Conservation (phyloP, 2,888 invertebrate genomes). For the Agrotis exclamationis region DNA sequence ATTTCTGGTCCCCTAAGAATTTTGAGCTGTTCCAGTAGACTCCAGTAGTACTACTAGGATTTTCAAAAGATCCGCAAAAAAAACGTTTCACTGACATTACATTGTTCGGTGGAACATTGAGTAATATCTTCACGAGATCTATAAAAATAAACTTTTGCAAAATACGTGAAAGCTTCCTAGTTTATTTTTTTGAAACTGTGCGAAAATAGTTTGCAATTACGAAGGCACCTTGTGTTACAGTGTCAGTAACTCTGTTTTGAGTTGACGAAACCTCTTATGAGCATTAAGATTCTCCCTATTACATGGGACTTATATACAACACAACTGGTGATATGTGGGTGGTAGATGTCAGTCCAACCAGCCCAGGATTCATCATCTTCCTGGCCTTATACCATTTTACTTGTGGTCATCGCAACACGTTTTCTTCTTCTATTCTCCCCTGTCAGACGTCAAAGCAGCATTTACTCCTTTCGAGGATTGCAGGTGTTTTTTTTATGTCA, state of each 20-base stretch:
- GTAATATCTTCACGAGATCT: conserved; percentile 46
- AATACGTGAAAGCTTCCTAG: conserved; percentile 39
- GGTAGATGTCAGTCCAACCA: no score
- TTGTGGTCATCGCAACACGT: no score
- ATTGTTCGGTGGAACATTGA: conserved; percentile 53
- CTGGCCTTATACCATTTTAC: no score
- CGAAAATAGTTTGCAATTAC: conserved; percentile 46
- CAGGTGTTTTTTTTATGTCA: no score
- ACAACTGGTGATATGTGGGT: no score
- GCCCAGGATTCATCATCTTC: no score
- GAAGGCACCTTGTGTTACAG: conserved; percentile 56
- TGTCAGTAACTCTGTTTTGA: conserved; percentile 68
- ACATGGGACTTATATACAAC: neutral
- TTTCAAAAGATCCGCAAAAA: conserved; percentile 12
- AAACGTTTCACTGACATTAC: no score
- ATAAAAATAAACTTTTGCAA: conserved; percentile 56
- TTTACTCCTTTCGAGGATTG: no score
- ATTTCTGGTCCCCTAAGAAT: neutral
- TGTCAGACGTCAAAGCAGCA: no score
- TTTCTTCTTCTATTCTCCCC: no score
- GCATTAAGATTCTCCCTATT: neutral
- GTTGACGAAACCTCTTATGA: conserved; percentile 73
- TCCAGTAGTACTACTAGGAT: no score
- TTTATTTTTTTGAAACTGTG: conserved; percentile 34
- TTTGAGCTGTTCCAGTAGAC: no score